Evolutionary conservation across 2,888 invertebrate genomes (phyloP), one percentile per base, ranked within the genome.

Genomic region (Dolomedes plantarius): DNA sequence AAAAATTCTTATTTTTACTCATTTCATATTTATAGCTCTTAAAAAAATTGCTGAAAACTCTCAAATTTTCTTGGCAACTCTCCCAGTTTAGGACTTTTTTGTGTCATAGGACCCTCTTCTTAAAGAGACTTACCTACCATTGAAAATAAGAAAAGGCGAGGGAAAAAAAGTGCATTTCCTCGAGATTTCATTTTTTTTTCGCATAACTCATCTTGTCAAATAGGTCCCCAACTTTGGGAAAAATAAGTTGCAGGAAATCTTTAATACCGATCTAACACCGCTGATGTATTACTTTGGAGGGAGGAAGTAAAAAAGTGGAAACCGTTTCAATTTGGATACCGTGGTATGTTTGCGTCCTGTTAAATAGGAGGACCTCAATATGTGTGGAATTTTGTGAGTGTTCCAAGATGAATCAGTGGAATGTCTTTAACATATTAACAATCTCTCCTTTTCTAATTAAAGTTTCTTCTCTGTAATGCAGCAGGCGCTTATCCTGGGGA

Each of bases 21-120:
- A 56, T 23, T 56, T 23, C 56, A 56, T 56, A 56, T 56, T 56
- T 56, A 56, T 56, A 56, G 19, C 56, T 2, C 56, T 56, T 23
- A 9, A 36, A 56, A 56, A 56, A 56, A 56, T 16, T 46, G 41
- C 41, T 46, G 41, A 46, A 46, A 46, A 56, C 56, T 23, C 56
- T 56, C 19, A 56, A 56, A 56, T 56, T 7, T 19, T 56, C 23
- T 23, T 56, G 56, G 56, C 56, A 56, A 16, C 23, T 23, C 19
- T 56, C 56, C 56, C 56, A 56, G 56, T 23, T 36, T 11, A 46
- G 23, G 23, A 36, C 16, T 56, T 23, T 23, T 23, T 23, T 23
- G 56, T 23, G 1, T 7, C 11, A 23, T 3, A 23, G 23, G 9
- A 46, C 6, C 16, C 56, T 16, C 9, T 46, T 56, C 3, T 56